A percentile compares a stretch with the other conserved stretches of the same genome.
These are phyloP conservation scores for Limenitis camilla DNA, from an alignment of 2,888 invertebrate species.

Conservation along the genomic window DNA sequence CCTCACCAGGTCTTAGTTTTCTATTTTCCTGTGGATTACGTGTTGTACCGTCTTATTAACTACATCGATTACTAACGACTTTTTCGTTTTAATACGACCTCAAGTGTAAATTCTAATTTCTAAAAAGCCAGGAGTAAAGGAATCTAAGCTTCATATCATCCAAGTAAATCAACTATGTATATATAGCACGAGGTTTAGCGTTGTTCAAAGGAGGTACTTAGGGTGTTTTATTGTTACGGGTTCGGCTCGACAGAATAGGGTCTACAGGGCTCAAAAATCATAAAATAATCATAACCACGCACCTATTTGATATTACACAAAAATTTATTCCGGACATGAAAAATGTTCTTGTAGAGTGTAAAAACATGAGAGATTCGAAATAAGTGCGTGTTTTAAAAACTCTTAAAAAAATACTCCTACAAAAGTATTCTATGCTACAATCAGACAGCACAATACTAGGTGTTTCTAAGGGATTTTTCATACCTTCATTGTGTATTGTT, in stretches of 20 bases:
- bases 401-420: slow-evolving; percentile 19
- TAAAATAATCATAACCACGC: slow-evolving; percentile 18
- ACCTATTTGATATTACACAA: slow-evolving; percentile 16
- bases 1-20: slow-evolving; percentile 95
- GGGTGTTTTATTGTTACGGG: slow-evolving; percentile 62
- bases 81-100: slow-evolving; percentile 36
- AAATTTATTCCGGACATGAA: neutral
- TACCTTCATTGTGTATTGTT: slow-evolving; percentile 43
- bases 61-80: slow-evolving; percentile 41
- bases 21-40: slow-evolving; percentile 84
- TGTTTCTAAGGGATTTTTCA: slow-evolving; percentile 41
- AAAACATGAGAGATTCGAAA: slow-evolving; percentile 7
- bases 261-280: slow-evolving; percentile 44
- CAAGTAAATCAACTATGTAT: slow-evolving; percentile 41
- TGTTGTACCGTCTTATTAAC: slow-evolving; percentile 68
- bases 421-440: slow-evolving; percentile 32
- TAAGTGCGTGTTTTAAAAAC: slow-evolving; percentile 20
- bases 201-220: slow-evolving; percentile 39
- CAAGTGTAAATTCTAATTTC: slow-evolving; percentile 45
- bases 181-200: slow-evolving; percentile 54
- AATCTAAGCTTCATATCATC: slow-evolving; percentile 48
- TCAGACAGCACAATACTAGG: slow-evolving; percentile 43
- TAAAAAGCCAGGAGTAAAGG: slow-evolving; percentile 60
- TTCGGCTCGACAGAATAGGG: slow-evolving; percentile 72
- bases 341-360: slow-evolving; percentile 8